Evolutionary conservation across 2,113 vertebrate species (phyloP), one percentile per base, ranked within the genome.

Genomic region (Campylomormyrus tamandua): DNA sequence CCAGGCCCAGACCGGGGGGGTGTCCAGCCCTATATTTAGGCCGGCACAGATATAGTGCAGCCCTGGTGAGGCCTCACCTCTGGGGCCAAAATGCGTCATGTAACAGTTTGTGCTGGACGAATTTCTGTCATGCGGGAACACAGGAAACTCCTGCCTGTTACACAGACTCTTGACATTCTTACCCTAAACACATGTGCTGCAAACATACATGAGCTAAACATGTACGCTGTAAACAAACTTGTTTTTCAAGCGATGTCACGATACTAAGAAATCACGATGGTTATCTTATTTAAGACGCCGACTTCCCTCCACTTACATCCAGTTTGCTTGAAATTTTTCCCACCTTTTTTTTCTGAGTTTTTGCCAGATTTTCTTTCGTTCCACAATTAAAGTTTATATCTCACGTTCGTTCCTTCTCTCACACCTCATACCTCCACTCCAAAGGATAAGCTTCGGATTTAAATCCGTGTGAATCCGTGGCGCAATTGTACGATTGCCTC

Each of bases 61-160:
- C 21, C 53, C 9, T 24, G 70, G 17, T 58, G 5, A 90, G 56
- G 49, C 56, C 88, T 93, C 93, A 97, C 95, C 96, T 95, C 94
- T 95, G 83, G 95, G 94, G 89, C 96, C 95, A 95, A 96, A 97
- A 84, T 91, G 92, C 91, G 91, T 95, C 92, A 97, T 92, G 90
- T 96, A 97, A 92, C 96, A 97, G 90, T 95, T 89, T 90, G 94
- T 94, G 91, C 96, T 96, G 91, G 95, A 97, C 15, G 96, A 96
- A 90, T 95, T 96, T 89, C 97, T 96, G 83, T 97, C 96, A 87
- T 97, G 91, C 96, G 96, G 93, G 93, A 94, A 94, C 88, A 92
- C 89, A 92, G 87, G 17, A 70, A 4, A 27, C 6, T 35, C 70
- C 35, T 0, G 66, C 11, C n/a, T 74, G 11, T 74, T 5, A 35